Evolutionary conservation across 2,797 vertebrate genomes (phyloP), one percentile per base, ranked within the genome.

Genomic region (Monodelphis domestica): DNA sequence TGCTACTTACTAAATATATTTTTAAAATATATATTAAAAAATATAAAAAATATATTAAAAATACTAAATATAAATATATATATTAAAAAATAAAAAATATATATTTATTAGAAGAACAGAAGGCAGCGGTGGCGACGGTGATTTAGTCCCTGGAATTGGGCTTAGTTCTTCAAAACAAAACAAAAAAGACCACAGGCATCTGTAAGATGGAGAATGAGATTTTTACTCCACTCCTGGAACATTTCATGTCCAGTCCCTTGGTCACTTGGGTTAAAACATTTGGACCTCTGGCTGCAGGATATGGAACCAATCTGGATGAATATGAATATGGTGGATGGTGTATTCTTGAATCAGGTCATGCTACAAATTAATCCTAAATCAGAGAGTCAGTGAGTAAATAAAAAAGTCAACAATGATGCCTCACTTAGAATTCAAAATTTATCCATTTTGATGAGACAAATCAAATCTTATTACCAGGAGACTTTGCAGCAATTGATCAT

Each of bases 201-300:
- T 96, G 91, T 97, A 98, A 98, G 97, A 99, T 99, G 99, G 99
- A 99, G 98, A 99, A 98, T 97, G 99, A 99, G 98, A 98, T 99
- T 96, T 99, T 99, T 98, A 98, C 99, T 91, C 99, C 99, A 88
- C 96, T 99, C 95, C 97, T 99, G 98, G 99, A 99, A 98, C 99
- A 99, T 98, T 99, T 99, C 91, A 98, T 99, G 99, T 98, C 98
- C 96, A 99, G 99, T 96, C 99, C 99, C 95, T 98, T 99, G 98
- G 99, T 99, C 97, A 99, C 99, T 98, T 99, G 99, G 99, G 99
- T 99, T 95, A 99, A 99, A 98, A 99, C 99, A 0, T 99, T 99
- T 55, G 99, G 99, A 92, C 98, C 98, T 89, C 98, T 98, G 93
- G 98, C 98, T 59, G 98, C 98, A 93, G 98, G 98, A 94, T 99